Evolutionary conservation across 2,888 invertebrate species (phyloP), one percentile per base, ranked within the genome.

Genomic region (Rhingia rostrata): DNA sequence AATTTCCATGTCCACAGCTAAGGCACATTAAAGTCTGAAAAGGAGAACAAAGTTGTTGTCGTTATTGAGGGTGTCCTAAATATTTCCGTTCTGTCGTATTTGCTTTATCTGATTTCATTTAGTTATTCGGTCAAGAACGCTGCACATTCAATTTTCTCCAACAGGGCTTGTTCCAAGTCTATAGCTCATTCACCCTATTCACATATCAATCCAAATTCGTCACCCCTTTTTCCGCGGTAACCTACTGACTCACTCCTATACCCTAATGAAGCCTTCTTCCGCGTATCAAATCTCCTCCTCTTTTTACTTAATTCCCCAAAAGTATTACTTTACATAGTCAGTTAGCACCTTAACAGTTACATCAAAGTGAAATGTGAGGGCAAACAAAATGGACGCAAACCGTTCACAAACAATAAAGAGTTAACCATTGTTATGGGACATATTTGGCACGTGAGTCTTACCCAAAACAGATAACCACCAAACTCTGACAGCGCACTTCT

Each of bases 361-460:
- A 60, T 70, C 51, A 51, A 70, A 60, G 60, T 70, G 70, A 60
- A 61, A 60, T 22, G 35, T 43, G 14, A 30, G 33, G 51, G 10
- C 35, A 54, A 45, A 56, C 39, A 12, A 6, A 69, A 33, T 5
- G 45, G 7, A 9, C 30, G 45, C 6, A 3, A 32, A 49, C 22
- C 7, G 10, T 9, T 4, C 12, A 22, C 12, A 7, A 49, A 51
- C 32, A 51, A 58, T 60, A 61, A 60, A 61, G 35, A 45, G 45
- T 12, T 9, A 2, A 37, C 30, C 51, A 53, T 60, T 72, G 61
- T 72, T 61, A 39, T 12, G 54, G 14, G 10, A 30, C 30, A n/a
- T 35, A 22, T n/a, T 39, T 39, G 51, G 49, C 60, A 43, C 60
- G 32, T 51, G 49, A 60, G n/a, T 22, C 33, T 53, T 61, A 49